Conservation (phyloP, 2,888 invertebrate genomes). For the Morpho deidamia region DNA sequence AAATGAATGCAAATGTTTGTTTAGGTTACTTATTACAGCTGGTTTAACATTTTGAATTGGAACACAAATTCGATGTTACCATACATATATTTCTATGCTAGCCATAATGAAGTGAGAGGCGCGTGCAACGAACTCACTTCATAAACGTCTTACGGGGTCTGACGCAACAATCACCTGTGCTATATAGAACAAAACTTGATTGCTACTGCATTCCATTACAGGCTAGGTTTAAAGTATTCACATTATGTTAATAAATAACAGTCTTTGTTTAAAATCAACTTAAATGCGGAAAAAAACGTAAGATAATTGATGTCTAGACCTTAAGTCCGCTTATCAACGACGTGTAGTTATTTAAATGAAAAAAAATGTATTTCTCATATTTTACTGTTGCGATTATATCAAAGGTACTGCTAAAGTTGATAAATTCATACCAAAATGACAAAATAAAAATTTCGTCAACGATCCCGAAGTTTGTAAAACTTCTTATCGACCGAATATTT, state of each 20-base stretch:
- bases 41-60: no score
- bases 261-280: conserved; percentile 24
- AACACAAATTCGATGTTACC: no score
- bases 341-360: background rate
- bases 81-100: conserved; percentile 27
- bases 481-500: no score
- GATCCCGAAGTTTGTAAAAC: no score
- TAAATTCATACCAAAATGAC: no score
- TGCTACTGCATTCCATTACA: conserved; percentile 47
- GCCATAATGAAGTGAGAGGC: conserved; percentile 56
- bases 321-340: conserved; percentile 13
- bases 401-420: no score
- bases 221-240: conserved; percentile 34
- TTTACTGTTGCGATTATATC: no score
- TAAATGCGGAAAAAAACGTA: conserved; percentile 20
- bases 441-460: no score
- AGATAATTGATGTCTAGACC: conserved; percentile 17
- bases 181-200: conserved; percentile 49
- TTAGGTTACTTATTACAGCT: no score
- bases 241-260: conserved; percentile 21
- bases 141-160: conserved; percentile 42
- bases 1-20: no score
- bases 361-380: no score
- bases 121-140: conserved; percentile 32
- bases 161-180: conserved; percentile 55